These are phyloP conservation scores for Schizopygopsis pylzovi DNA, from an alignment of 2,797 vertebrate genomes.

Conservation along the genomic window DNA sequence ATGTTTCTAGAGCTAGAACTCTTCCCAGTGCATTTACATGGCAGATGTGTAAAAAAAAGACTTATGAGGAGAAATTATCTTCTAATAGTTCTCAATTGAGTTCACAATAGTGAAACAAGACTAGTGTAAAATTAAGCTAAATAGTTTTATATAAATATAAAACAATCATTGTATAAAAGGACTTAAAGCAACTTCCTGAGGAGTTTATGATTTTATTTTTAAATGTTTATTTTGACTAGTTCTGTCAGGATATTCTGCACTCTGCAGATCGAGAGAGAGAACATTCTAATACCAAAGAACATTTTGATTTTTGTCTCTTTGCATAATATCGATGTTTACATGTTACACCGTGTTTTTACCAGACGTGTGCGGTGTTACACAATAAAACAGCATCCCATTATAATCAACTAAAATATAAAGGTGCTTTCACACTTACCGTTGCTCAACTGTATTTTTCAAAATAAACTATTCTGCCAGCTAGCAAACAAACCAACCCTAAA, in stretches of 20 bases:
- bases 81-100: background rate
- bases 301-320: constrained; percentile 16
- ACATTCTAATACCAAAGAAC: background rate
- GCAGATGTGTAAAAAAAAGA: constrained; percentile 46
- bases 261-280: background rate
- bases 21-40: constrained; percentile 74
- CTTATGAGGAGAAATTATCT: background rate
- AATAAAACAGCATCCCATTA: background rate
- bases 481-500: background rate
- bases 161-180: background rate
- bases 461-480: background rate
- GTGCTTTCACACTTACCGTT: background rate
- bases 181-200: background rate
- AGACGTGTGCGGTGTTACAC: background rate
- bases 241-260: background rate
- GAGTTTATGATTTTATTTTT: constrained; percentile 4
- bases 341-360: background rate
- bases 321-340: constrained; percentile 33
- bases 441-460: background rate
- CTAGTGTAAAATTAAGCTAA: background rate
- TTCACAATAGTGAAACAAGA: background rate
- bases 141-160: background rate
- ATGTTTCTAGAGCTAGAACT: constrained; percentile 38
- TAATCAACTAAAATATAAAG: constrained; percentile 2
- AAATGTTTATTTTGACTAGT: background rate